These are phyloP conservation scores for Papilio glaucus DNA, from an alignment of 1,140 invertebrate genomes.

Conservation along the genomic window DNA sequence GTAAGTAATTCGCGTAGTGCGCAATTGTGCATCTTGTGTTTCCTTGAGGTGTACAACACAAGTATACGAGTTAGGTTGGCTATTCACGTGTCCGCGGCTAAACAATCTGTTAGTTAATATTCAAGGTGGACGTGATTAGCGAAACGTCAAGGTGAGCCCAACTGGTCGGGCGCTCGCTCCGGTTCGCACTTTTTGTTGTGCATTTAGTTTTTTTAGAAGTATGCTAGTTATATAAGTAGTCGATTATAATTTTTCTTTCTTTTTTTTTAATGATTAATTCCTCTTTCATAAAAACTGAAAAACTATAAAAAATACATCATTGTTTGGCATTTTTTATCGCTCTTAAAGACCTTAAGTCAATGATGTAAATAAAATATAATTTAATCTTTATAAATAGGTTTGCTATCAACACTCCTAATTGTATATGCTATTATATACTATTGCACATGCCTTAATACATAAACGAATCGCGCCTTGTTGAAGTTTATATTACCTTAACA, in stretches of 20 bases:
- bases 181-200: conserved; percentile 35
- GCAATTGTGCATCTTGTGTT: conserved; percentile 19
- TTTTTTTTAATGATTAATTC: not conserved
- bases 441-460: no score
- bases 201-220: conserved; percentile 16
- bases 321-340: not conserved
- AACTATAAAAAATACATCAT: not conserved
- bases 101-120: conserved; percentile 65
- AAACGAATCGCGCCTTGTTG: no score
- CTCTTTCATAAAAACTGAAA: not conserved
- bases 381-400: no score
- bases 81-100: conserved; percentile 47
- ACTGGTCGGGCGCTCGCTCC: conserved; percentile 42
- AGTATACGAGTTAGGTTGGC: conserved; percentile 41
- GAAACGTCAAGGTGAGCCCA: conserved; percentile 66
- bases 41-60: conserved; percentile 38
- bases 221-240: conserved; percentile 8
- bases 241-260: no score
- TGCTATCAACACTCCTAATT: no score
- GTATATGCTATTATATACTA: no score
- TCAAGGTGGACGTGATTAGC: conserved; percentile 74
- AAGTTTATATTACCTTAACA: no score
- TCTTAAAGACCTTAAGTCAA: no score
- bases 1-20: not conserved
- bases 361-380: no score